Base-by-base conservation (phyloP, 2,797 vertebrate genomes). In the Pelodytes ibericus region DNA sequence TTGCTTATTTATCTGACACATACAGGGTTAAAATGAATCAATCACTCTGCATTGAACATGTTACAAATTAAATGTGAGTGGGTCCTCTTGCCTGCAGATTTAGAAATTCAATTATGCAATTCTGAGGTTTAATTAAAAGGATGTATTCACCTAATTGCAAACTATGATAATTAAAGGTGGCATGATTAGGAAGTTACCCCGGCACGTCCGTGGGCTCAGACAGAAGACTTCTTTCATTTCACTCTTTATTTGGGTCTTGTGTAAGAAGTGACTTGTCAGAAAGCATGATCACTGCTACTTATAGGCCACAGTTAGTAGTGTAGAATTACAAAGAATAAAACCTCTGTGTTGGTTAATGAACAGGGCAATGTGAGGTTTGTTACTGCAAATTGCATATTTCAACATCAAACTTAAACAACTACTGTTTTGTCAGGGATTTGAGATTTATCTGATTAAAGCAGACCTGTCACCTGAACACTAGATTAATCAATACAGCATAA, bases 81-180 rank as follows among this genome's bases (percentile, higher is more conserved):
- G n/a, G 49, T 53, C 49, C 49, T 47, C 11, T 53, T 53, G 16
- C 22, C 49, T 53, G n/a, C 7, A 13, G 49, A 49, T n/a, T 49
- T 49, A 16, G 44, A 20, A 53, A 24, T 53, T 53, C 49, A 53
- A 53, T 53, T 20, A 53, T 22, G 20, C n/a, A 3, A 22, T 53
- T 22, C 1, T 11, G n/a, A 20, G 49, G 20, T n/a, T 22, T 53
- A 53, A 53, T 53, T 16, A 53, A 53, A 16, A 24, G 20, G 49
- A 53, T 53, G 49, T 7, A 7, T 53, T 53, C 22, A 24, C 7
- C 49, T 53, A 53, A 53, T 53, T 53, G 11, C 49, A 53, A 53
- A 24, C 49, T 53, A 53, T 53, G 49, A 22, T 53, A 53, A 53
- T 53, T 53, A 53, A 53, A 22, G n/a, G 6, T 22, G 49, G n/a